Conservation (phyloP, 1,140 invertebrate species). For the Holcopasites calliopsidis region DNA sequence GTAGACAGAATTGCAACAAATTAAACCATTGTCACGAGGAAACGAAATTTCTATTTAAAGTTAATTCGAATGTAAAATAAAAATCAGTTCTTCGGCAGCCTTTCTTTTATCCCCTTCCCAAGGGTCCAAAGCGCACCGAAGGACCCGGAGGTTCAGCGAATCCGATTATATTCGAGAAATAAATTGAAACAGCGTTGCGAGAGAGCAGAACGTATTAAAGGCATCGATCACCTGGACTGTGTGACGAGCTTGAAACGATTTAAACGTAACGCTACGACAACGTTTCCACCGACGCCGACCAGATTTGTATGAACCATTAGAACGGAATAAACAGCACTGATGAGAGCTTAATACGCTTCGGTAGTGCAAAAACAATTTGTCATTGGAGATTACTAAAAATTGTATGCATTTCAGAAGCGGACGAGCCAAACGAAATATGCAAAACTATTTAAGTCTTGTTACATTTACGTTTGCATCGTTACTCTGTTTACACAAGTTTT, state of each 20-base stretch:
- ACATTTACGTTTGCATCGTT: too few relatives aligned
- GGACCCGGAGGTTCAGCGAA: too few relatives aligned
- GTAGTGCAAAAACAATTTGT: conserved; percentile 2
- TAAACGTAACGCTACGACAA: not conserved
- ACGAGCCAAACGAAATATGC: not conserved
- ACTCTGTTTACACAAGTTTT: too few relatives aligned
- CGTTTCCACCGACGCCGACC: not conserved
- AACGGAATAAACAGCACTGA: not conserved
- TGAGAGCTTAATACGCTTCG: not conserved
- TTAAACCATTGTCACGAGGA: too few relatives aligned
- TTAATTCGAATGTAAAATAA: too few relatives aligned
- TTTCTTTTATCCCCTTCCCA: not conserved
- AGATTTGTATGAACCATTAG: not conserved
- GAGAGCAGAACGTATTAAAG: not conserved
- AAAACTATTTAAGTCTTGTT: too few relatives aligned
- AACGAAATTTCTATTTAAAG: too few relatives aligned
- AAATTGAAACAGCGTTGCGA: not conserved
- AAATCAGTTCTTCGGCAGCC: not conserved
- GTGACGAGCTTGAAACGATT: not conserved
- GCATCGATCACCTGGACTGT: not conserved
- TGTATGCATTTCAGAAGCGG: not conserved
- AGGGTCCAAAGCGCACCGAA: too few relatives aligned
- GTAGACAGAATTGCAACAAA: too few relatives aligned
- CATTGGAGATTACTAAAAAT: conserved; percentile 7
- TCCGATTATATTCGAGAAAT: not conserved